Evolutionary conservation across 2,888 invertebrate species (phyloP), one percentile per base, ranked within the genome.

Genomic region (Xanthorhoe designata): DNA sequence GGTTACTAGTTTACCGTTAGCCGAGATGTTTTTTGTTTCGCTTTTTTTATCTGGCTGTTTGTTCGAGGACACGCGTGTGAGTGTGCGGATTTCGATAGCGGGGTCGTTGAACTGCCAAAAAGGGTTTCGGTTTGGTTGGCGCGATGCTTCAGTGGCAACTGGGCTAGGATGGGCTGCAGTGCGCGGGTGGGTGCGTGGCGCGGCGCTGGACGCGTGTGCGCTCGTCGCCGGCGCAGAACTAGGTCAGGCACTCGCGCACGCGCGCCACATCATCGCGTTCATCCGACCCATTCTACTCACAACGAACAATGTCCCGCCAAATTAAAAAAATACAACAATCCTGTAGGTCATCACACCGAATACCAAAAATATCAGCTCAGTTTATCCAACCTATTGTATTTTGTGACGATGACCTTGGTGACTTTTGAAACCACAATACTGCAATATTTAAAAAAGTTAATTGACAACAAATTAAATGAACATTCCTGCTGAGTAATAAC

Each of bases 31-130:
- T 88, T 91, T 91, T 89, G 89, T 91, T 92, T 91, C 89, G 71
- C 81, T 88, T 84, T 32, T 91, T 90, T 91, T 91, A 91, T 90
- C 90, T 87, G 88, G 72, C 75, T 74, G 79, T 83, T 78, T 75
- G 80, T 83, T 80, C 81, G 84, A 82, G 84, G 86, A 85, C 87
- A 83, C 79, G 87, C 84, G 86, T 91, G 91, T 91, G 89, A 86
- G 91, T 89, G 91, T 89, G 92, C 92, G 90, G 91, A 92, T 93
- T 93, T 92, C 92, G 92, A 92, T 92, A 93, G 90, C 87, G 81
- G 87, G 92, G 88, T 92, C 92, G 81, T 81, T 89, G 92, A 92
- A 90, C 92, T 79, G 81, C 80, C 87, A 82, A 88, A 92, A 92
- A 89, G 91, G 90, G 89, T 90, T 92, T 89, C 85, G 84, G 86